Conservation (phyloP, 2,888 invertebrate species). For the Nyleta sp. region DNA sequence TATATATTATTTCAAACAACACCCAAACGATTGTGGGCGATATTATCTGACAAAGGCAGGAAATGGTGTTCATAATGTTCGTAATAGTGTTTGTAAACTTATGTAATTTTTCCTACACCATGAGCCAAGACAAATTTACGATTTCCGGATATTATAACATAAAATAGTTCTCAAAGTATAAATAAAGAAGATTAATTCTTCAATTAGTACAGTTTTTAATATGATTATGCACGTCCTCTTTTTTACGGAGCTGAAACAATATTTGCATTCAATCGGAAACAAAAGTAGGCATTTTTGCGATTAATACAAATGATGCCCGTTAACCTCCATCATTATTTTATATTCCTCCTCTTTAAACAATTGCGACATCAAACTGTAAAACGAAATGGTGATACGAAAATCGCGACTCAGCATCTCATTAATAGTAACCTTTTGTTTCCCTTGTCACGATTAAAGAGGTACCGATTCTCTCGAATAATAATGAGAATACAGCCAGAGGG, state of each 20-base stretch:
- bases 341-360: conserved; percentile 40
- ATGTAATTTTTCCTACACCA: neutral
- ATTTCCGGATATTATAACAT: neutral
- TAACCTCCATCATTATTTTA: conserved; percentile 45
- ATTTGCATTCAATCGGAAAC: conserved; percentile 46
- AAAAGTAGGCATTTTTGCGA: conserved; percentile 49
- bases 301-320: conserved; percentile 39
- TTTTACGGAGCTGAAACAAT: no score
- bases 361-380: conserved; percentile 56
- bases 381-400: conserved; percentile 55
- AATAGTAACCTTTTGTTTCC: conserved; percentile 64
- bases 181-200: neutral
- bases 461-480: conserved; percentile 64
- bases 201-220: neutral
- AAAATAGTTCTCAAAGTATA: no score
- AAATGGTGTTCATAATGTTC: conserved; percentile 9
- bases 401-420: conserved; percentile 62
- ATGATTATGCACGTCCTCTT: no score
- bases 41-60: conserved; percentile 4
- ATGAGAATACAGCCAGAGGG: conserved; percentile 60
- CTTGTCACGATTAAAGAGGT: conserved; percentile 63
- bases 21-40: neutral
- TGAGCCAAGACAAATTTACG: neutral
- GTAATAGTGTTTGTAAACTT: conserved; percentile 7
- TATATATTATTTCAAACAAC: conserved; percentile 18